Conservation (phyloP, 2,113 vertebrate genomes). For the Laterallus jamaicensis region DNA sequence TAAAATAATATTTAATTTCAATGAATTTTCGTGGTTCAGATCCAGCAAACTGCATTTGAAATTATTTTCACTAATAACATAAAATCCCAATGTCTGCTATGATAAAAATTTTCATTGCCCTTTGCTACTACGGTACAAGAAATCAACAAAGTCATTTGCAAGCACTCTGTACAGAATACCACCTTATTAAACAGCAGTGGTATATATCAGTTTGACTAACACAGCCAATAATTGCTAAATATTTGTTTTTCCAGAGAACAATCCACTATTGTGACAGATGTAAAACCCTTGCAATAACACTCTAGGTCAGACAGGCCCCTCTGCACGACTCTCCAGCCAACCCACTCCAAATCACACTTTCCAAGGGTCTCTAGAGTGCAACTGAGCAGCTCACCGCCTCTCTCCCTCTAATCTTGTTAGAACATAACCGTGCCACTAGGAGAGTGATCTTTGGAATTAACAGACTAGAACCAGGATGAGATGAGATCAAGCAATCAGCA, state of each 20-base stretch:
- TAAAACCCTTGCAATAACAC: not conserved
- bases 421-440: not conserved
- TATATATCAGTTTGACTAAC: not conserved
- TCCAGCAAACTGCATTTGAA: not conserved
- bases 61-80: slow-evolving; percentile 17
- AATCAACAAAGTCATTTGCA: not conserved
- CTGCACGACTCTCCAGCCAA: not conserved
- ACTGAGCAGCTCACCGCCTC: not conserved
- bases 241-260: not conserved
- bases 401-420: slow-evolving; percentile 29
- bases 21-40: not conserved
- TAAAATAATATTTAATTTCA: not conserved
- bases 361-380: not conserved
- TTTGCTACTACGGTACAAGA: not conserved
- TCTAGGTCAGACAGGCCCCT: fast-evolving
- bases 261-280: not conserved
- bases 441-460: slow-evolving; percentile 37
- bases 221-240: not conserved
- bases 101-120: slow-evolving; percentile 13
- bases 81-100: not conserved
- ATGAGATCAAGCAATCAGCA: not conserved
- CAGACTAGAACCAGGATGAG: not conserved
- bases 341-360: not conserved
- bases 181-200: not conserved
- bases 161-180: not conserved